Percentiles rank a stretch among this genome's conserved stretches.
Evolutionary conservation across 2,113 vertebrate species (phyloP).

Genomic region (Chloroceryle aenea): DNA sequence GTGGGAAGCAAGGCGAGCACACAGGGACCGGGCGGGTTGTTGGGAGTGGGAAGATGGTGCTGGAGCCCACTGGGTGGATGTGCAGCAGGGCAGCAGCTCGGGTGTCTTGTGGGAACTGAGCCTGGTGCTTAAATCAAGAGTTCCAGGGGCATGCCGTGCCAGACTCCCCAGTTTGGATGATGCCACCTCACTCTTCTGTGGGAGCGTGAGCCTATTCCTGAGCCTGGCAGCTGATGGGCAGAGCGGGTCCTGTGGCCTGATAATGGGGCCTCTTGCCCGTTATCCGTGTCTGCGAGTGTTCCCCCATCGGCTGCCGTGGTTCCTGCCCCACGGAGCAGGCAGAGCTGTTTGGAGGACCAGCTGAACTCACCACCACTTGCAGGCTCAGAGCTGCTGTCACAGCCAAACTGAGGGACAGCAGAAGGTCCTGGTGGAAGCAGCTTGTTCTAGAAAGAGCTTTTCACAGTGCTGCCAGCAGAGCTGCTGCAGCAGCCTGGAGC

Average conservation of each 20-base stretch:
- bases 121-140: background rate
- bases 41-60: background rate
- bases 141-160: rapidly evolving
- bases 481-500: background rate
- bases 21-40: background rate
- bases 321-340: rapidly evolving
- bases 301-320: too few species aligned
- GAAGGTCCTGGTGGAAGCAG: background rate
- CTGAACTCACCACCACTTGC: background rate
- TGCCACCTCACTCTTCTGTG: background rate
- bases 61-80: background rate
- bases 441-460: background rate
- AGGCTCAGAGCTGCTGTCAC: background rate
- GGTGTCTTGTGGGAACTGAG: background rate
- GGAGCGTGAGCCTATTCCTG: background rate
- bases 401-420: background rate
- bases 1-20: background rate
- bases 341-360: background rate
- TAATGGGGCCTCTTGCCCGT: background rate
- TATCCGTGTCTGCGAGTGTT: background rate
- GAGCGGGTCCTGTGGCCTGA: background rate
- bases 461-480: background rate
- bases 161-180: background rate
- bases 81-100: background rate
- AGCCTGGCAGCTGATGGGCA: background rate